A percentile compares a stretch with the other conserved stretches of the same genome.
phyloP scores from a whole-genome alignment of 2,113 vertebrate species.

The Aythya baeri region DNA sequence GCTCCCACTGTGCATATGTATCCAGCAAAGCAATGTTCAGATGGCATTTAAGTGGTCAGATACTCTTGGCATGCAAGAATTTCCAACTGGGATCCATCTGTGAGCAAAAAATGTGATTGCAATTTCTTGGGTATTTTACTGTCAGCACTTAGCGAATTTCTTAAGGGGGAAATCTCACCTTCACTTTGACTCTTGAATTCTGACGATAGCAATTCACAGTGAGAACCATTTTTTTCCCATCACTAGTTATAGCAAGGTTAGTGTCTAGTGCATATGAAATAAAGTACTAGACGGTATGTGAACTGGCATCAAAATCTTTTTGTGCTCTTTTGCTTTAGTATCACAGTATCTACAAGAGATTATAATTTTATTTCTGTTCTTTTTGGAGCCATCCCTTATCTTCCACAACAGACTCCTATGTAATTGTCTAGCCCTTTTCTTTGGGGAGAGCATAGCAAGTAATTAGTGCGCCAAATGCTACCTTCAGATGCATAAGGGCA shows the following conservation, averaged over 20 bases:
- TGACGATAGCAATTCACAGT: not conserved
- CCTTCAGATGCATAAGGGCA: not conserved
- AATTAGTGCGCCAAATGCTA: not conserved
- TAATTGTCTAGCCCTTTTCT: not conserved
- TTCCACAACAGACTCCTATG: not conserved
- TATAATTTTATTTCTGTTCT: not conserved
- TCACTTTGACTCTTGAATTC: not conserved
- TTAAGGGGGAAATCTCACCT: not conserved
- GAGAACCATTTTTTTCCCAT: not conserved
- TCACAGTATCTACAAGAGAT: not conserved
- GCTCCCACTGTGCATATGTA: not conserved
- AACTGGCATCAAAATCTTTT: not conserved
- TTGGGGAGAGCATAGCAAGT: not conserved
- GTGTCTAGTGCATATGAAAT: not conserved
- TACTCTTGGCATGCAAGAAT: not conserved
- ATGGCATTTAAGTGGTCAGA: not conserved
- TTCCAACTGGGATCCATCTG: constrained; percentile 27
- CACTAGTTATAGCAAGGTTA: not conserved
- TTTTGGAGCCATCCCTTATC: not conserved
- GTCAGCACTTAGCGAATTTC: not conserved
- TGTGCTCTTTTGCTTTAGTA: not conserved
- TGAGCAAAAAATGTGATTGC: not conserved
- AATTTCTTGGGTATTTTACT: not conserved
- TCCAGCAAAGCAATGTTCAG: not conserved
- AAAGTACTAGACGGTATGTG: not conserved